Base-by-base conservation (phyloP, 2,888 invertebrate species). In the Branchellion lobata region DNA sequence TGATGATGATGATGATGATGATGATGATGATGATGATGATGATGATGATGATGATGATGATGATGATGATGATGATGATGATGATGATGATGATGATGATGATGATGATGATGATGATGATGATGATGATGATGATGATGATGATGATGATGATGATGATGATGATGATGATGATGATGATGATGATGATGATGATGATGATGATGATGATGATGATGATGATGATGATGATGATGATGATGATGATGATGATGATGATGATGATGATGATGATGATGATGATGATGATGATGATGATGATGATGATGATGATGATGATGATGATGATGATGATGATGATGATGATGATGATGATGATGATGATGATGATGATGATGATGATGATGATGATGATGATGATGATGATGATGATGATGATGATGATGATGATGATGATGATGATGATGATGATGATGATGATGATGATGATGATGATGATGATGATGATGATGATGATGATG, bases 181-280 rank as follows among this genome's bases (percentile, higher is more conserved):
- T 73, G 73, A 47, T 73, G 73, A 73, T 40, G 73, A 47, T 73
- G 47, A 71, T 24, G 2, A 18, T 51, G 21, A 51, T 73, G 73
- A 73, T 73, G 73, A 47, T 73, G 73, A 73, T 40, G 73, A 47
- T 73, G 47, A 71, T 24, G 2, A 18, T 51, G 21, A 51, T 73
- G 73, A 73, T 73, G 73, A 47, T 73, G 73, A 73, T 40, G 73
- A 47, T 73, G 47, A 71, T 24, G 2, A 18, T 51, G 21, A 51
- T 73, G 73, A 73, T 73, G 73, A 47, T 73, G 73, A 73, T 40
- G 73, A 57, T 72, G 34, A 72, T 36, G 72, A 31, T 73, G 73
- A 73, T 73, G 73, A 73, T 24, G 73, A 73, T 73, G 73, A 73
- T 73, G 73, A 73, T 47, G 73, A 73, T 47, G 73, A 73, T 36